phyloP scores from a whole-genome alignment of 1,140 invertebrate genomes.

The Odontomachus brunneus region DNA sequence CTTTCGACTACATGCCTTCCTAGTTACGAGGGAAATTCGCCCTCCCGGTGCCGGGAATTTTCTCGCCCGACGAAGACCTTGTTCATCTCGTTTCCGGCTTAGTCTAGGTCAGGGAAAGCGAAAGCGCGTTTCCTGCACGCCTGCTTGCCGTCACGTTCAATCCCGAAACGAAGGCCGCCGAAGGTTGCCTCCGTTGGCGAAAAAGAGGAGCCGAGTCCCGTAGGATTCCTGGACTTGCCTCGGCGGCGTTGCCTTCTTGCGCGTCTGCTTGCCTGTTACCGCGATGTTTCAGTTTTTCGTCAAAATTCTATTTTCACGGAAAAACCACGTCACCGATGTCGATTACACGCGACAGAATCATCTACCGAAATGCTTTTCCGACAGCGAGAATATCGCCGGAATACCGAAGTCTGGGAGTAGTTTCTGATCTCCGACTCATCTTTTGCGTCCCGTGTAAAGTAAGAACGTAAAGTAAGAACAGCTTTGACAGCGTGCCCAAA shows the following conservation, averaged over 20 bases:
- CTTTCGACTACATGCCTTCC: slow-evolving; percentile 73
- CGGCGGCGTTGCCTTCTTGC: slow-evolving; percentile 60
- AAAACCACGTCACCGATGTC: slow-evolving; percentile 59
- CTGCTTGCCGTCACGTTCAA: slow-evolving; percentile 64
- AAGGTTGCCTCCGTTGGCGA: slow-evolving; percentile 72
- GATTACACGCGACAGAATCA: background rate
- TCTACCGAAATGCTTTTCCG: no score
- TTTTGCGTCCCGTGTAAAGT: no score
- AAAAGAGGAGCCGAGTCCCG: slow-evolving; percentile 64
- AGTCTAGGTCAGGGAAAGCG: slow-evolving; percentile 69
- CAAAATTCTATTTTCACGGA: slow-evolving; percentile 74
- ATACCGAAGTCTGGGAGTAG: no score
- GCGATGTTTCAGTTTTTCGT: slow-evolving; percentile 78
- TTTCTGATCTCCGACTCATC: no score
- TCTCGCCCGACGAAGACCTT: slow-evolving; percentile 70
- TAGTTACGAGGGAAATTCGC: slow-evolving; percentile 80
- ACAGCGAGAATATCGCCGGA: no score
- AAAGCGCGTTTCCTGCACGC: slow-evolving; percentile 66
- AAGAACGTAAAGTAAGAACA: no score
- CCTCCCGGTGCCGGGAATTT: slow-evolving; percentile 77
- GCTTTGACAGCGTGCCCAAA: no score
- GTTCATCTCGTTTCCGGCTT: slow-evolving; percentile 62
- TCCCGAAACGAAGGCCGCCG: slow-evolving; percentile 67
- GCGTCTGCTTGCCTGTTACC: slow-evolving; percentile 73
- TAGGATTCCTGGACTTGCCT: slow-evolving; percentile 59